Percentiles rank a stretch among this genome's conserved stretches.
Evolutionary conservation across 2,888 invertebrate species (phyloP).

Genomic region (Agrochola macilenta): DNA sequence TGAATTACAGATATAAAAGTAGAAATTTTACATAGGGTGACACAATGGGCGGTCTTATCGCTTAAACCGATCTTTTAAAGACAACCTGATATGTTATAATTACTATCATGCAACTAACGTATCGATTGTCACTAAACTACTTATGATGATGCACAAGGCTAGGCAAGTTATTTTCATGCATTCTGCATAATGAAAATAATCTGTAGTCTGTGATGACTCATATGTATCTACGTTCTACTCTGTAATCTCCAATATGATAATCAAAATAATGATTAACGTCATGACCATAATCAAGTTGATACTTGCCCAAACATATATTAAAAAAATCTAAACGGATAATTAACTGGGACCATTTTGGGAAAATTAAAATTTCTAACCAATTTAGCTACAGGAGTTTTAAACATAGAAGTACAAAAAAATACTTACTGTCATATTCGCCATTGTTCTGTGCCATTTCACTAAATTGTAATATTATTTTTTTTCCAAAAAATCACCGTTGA

Average conservation of each 20-base stretch:
- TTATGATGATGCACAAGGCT: background rate
- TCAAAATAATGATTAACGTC: too few relatives aligned
- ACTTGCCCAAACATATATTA: background rate
- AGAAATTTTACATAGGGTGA: background rate
- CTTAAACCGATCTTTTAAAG: background rate
- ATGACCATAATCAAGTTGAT: background rate
- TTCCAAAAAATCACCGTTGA: background rate
- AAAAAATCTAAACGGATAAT: background rate
- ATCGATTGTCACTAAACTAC: background rate
- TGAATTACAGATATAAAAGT: background rate
- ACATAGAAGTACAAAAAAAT: background rate
- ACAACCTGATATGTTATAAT: background rate
- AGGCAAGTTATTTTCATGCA: background rate
- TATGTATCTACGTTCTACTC: too few relatives aligned
- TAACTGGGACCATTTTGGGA: background rate
- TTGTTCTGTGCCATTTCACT: slow-evolving; percentile 20
- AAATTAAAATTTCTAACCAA: background rate
- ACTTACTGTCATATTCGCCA: slow-evolving; percentile 16
- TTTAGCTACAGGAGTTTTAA: background rate
- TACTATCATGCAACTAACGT: background rate
- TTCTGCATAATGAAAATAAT: background rate
- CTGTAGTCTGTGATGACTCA: background rate
- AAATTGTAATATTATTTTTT: background rate
- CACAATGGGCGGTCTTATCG: background rate
- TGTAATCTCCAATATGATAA: too few relatives aligned